Conservation (phyloP, 2,888 invertebrate species). For the Frankliniella intonsa region DNA sequence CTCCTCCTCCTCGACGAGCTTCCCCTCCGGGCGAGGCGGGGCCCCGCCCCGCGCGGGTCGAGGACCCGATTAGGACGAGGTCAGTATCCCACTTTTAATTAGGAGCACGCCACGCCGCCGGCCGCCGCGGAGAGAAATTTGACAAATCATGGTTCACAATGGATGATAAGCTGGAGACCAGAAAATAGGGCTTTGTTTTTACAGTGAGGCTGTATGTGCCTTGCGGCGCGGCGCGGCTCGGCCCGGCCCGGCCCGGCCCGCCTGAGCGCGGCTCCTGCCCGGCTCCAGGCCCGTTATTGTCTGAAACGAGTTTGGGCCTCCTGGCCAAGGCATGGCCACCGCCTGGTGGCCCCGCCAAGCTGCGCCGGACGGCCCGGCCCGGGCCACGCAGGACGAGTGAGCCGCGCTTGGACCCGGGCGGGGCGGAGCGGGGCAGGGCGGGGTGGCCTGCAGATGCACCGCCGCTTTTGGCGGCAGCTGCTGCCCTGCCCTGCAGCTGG, state of each 20-base stretch:
- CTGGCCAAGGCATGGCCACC: neutral
- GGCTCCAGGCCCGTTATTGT: slow-evolving; percentile 15
- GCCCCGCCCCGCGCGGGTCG: too few relatives aligned
- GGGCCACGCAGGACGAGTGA: too few relatives aligned
- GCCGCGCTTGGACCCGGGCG: too few relatives aligned
- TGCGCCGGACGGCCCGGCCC: neutral
- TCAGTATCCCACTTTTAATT: neutral
- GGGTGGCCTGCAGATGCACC: too few relatives aligned
- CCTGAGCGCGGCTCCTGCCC: slow-evolving; percentile 1
- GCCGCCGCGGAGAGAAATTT: neutral
- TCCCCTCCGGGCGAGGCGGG: too few relatives aligned
- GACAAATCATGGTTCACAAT: neutral
- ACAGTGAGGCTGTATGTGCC: slow-evolving; percentile 3
- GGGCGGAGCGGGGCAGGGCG: too few relatives aligned
- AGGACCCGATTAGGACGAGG: too few relatives aligned
- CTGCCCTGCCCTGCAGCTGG: too few relatives aligned
- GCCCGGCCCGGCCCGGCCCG: neutral
- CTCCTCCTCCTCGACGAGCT: too few relatives aligned
- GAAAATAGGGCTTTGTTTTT: slow-evolving; percentile 10
- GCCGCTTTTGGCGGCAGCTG: too few relatives aligned
- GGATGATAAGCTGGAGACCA: slow-evolving; percentile 10
- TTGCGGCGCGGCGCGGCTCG: neutral
- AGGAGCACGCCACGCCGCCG: neutral
- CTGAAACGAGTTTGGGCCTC: slow-evolving; percentile 25
- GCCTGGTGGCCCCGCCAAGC: neutral